Evolutionary conservation across 2,113 vertebrate species (phyloP), one percentile per base, ranked within the genome.

Genomic region (Pseudorasbora parva): DNA sequence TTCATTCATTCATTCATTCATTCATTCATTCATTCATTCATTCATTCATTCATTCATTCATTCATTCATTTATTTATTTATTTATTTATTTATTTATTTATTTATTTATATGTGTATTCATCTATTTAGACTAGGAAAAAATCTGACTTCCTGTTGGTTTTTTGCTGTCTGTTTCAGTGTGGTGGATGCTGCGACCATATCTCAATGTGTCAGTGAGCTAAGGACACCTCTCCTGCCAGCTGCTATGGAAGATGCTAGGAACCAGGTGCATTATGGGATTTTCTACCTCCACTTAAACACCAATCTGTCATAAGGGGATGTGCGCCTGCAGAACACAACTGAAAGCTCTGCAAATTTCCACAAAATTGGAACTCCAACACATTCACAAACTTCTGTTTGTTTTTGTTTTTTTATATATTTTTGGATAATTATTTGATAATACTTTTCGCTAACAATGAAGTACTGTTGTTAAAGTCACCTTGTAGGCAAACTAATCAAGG

Each of bases 151-250:
- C 41, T 66, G 33, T 74, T 33, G 8, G 30, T 47, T 64, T 47
- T 78, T 43, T 81, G 27, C 64, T 85, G 81, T 81, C 86, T 91
- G 85, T 86, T 25, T 86, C 87, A 99, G 98, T 81, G 85, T 97
- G 62, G 89, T 95, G 68, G 94, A 94, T 84, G 89, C 92, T 2
- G 68, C 89, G 30, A 85, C 92, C 59, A 27, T 98, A 19, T 95
- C 96, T 88, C 94, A 89, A 71, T 95, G 82, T 68, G 68, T 98
- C 74, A 88, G 88, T 89, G 96, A 98, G 81, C 90, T 98, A 80
- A 96, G 88, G 90, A 87, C 89, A 30, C 93, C 90, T 85, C 81
- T 93, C 51, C 89, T 88, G 25, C 92, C 90, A 2, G 91, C 89
- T 88, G 92, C 94, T 19, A 83, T 15, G 43, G 94, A 95, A 84